These are phyloP conservation scores for Palloptera scutellata DNA, from an alignment of 2,888 invertebrate genomes.

Conservation along the genomic window DNA sequence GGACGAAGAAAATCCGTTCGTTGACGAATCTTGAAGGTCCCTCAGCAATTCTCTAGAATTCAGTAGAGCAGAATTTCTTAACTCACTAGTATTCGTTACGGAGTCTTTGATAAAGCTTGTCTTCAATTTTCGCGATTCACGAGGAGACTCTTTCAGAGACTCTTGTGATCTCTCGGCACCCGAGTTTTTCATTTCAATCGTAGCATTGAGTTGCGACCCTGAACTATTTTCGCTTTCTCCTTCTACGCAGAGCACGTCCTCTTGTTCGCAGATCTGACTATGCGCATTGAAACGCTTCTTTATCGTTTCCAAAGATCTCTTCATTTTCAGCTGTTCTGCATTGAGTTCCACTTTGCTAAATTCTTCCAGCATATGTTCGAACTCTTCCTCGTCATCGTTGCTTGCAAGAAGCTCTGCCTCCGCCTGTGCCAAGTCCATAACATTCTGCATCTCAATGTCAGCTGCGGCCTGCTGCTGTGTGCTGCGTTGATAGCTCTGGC, in stretches of 20 bases:
- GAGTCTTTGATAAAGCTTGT: too few species aligned
- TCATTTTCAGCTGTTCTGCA: conserved; percentile 60
- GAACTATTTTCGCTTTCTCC: conserved; percentile 27
- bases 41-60: not conserved
- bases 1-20: conserved; percentile 34
- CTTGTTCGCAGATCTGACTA: conserved; percentile 22
- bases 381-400: conserved; percentile 59
- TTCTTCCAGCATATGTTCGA: conserved; percentile 60
- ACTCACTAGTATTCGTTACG: too few species aligned
- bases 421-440: conserved; percentile 52
- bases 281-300: conserved; percentile 55
- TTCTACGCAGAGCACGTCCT: conserved; percentile 23
- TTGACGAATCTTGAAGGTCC: conserved; percentile 20
- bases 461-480: conserved; percentile 34
- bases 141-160: conserved; percentile 28
- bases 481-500: conserved; percentile 33
- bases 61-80: not conserved
- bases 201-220: conserved; percentile 34
- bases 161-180: conserved; percentile 30
- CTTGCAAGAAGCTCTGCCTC: conserved; percentile 56
- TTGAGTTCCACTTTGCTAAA: conserved; percentile 56
- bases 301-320: conserved; percentile 61
- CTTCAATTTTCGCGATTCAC: not conserved
- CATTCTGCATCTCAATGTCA: conserved; percentile 53
- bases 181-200: conserved; percentile 31